phyloP scores from a whole-genome alignment of 2,797 vertebrate species.

The Coranthus polyacanthus region DNA sequence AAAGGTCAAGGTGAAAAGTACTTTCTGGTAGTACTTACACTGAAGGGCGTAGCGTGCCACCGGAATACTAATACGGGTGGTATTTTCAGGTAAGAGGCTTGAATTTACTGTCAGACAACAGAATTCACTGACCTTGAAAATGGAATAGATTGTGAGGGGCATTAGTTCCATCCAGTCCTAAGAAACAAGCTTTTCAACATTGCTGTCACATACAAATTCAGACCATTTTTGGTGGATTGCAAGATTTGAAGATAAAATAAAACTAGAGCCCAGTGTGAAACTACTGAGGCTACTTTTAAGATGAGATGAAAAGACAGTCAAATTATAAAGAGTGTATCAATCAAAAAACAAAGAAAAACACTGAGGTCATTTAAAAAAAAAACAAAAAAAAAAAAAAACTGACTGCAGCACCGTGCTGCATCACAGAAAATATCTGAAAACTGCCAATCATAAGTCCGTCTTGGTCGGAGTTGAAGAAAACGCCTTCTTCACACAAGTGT shows the following conservation, averaged over 20 bases:
- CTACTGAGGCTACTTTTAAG: background rate
- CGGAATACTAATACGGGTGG: slow-evolving; percentile 29
- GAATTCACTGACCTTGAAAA: slow-evolving; percentile 42
- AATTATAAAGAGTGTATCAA: background rate
- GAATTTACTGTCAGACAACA: background rate
- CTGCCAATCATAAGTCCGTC: slow-evolving; percentile 9
- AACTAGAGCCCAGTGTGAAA: background rate
- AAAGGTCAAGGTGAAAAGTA: slow-evolving; percentile 30
- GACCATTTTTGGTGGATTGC: background rate
- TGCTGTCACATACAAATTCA: background rate
- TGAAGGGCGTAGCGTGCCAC: background rate
- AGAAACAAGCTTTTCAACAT: background rate
- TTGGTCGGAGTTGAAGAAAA: slow-evolving; percentile 20
- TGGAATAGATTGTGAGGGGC: background rate
- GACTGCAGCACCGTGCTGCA: background rate
- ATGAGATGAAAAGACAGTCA: background rate
- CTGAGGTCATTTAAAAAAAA: too few relatives aligned
- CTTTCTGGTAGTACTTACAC: slow-evolving; percentile 23
- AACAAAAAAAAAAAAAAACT: too few relatives aligned
- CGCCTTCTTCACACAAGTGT: slow-evolving; percentile 28
- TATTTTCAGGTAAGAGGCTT: slow-evolving; percentile 29
- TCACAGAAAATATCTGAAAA: background rate
- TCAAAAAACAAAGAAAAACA: background rate
- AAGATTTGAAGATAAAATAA: background rate
- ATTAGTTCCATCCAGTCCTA: background rate